Evolutionary conservation across 2,113 vertebrate species (phyloP).

Genomic region (Theristicus caerulescens): DNA sequence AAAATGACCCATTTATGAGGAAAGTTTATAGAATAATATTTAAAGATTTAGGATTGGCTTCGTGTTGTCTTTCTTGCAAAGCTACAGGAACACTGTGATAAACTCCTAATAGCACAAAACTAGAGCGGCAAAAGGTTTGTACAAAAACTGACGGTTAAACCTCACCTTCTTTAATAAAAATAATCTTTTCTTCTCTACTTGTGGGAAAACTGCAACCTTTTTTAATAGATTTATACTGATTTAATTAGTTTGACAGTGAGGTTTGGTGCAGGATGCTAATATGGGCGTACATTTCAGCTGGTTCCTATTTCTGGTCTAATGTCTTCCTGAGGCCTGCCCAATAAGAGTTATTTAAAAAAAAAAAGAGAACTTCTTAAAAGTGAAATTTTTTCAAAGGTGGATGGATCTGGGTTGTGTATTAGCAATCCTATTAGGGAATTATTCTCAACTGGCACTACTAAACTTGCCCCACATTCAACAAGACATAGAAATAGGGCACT

Average conservation of each 20-base stretch:
- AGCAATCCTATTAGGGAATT: neutral
- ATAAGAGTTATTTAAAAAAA: neutral
- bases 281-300: neutral
- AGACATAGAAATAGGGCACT: neutral
- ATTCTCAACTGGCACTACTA: neutral
- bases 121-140: neutral
- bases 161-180: neutral
- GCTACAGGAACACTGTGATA: neutral
- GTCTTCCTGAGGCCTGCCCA: neutral
- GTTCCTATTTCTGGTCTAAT: neutral
- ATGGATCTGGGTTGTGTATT: neutral
- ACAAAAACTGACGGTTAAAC: neutral
- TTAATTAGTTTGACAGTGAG: neutral
- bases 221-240: neutral
- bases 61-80: neutral
- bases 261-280: neutral
- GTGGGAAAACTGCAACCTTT: neutral
- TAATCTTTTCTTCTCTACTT: neutral
- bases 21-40: neutral
- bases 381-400: neutral
- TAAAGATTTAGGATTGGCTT: neutral
- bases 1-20: constrained; percentile 26
- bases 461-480: neutral
- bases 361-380: neutral
- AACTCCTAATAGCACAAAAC: neutral